Conservation (phyloP, 2,113 vertebrate genomes). For the Dasypus novemcinctus region DNA sequence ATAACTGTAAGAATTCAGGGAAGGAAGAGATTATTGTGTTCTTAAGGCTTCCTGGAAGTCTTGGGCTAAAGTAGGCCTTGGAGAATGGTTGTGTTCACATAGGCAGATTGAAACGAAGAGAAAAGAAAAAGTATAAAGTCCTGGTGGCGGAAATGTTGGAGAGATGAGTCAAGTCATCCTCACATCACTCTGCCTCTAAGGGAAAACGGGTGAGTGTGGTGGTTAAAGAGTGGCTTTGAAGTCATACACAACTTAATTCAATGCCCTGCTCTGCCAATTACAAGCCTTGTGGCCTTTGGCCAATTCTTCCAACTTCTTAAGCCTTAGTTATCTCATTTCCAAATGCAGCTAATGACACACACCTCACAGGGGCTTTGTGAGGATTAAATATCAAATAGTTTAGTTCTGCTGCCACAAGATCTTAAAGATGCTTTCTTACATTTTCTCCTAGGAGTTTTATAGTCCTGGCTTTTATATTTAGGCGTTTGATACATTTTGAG, state of each 20-base stretch:
- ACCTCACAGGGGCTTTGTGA: background rate
- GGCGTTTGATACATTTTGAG: too few species aligned
- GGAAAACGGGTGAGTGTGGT: background rate
- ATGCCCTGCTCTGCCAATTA: background rate
- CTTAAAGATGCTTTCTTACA: too few species aligned
- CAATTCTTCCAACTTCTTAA: conserved; percentile 27
- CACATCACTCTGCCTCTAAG: background rate
- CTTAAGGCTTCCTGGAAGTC: background rate
- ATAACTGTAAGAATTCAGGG: background rate
- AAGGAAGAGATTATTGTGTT: background rate
- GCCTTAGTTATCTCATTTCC: background rate
- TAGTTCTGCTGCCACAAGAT: too few species aligned
- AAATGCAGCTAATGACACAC: background rate
- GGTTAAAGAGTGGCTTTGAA: background rate
- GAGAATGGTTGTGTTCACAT: too few species aligned
- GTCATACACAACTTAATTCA: background rate
- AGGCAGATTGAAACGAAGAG: background rate
- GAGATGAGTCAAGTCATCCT: background rate
- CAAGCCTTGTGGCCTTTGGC: background rate
- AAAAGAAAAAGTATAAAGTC: background rate
- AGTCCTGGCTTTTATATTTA: too few species aligned
- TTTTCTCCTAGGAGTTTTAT: too few species aligned
- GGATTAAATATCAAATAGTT: background rate
- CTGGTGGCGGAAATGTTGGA: background rate
- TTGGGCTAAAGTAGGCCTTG: background rate